phyloP scores from a whole-genome alignment of 2,113 vertebrate species.

The Acrocephalus kingi region DNA sequence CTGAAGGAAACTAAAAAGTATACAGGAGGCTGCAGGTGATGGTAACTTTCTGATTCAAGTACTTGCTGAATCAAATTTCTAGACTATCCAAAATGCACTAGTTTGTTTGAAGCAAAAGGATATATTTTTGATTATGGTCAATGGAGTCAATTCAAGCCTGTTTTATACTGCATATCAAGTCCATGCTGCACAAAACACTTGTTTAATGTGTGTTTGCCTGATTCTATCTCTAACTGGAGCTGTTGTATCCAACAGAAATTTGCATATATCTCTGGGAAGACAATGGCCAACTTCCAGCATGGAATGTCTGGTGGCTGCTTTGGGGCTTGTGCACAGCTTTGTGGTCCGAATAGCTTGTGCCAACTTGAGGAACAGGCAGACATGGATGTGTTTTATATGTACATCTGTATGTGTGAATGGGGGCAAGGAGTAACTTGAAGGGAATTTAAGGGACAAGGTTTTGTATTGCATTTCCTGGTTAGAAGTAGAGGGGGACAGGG shows the following conservation, averaged over 20 bases:
- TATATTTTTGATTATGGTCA: not conserved
- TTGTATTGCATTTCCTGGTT: not conserved
- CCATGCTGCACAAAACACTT: not conserved
- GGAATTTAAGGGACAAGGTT: not conserved
- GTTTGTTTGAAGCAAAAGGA: not conserved
- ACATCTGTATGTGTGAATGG: not conserved
- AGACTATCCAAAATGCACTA: not conserved
- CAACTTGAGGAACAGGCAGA: not conserved
- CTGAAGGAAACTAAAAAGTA: not conserved
- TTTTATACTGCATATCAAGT: not conserved
- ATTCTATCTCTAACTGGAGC: not conserved
- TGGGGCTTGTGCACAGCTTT: not conserved
- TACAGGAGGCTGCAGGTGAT: not conserved
- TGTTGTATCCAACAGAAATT: not conserved
- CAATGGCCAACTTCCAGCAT: not conserved
- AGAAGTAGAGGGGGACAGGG: not conserved
- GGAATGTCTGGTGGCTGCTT: not conserved
- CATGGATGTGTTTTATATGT: not conserved
- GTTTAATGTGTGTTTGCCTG: not conserved
- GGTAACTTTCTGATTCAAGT: not conserved
- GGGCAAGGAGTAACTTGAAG: not conserved
- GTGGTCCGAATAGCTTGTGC: not conserved
- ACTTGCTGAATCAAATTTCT: not conserved
- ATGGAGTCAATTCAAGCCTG: not conserved
- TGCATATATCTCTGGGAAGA: not conserved